Percentiles rank a stretch among this genome's conserved stretches.
phyloP scores from a whole-genome alignment of 1,140 invertebrate species.

The Caenorhabditis brenneri region DNA sequence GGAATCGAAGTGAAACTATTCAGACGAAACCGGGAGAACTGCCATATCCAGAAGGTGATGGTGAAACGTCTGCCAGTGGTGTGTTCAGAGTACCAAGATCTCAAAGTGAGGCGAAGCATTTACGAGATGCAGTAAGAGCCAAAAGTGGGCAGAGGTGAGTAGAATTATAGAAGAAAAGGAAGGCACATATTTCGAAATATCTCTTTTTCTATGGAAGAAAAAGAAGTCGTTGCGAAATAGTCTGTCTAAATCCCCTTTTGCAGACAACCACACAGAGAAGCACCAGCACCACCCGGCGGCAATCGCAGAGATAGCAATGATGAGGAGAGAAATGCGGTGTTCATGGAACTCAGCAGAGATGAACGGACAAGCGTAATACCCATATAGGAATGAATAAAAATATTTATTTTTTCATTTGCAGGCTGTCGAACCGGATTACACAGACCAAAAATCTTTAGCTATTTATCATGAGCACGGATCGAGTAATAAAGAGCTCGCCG shows the following conservation, averaged over 20 bases:
- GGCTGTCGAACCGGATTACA: not conserved
- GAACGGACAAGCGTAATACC: not conserved
- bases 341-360: not conserved
- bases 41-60: not conserved
- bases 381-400: no score
- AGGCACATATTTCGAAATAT: not conserved
- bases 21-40: not conserved
- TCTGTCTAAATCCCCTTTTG: not conserved
- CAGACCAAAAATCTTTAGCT: not conserved
- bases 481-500: not conserved
- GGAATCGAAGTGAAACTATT: conserved; percentile 11
- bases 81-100: not conserved
- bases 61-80: not conserved
- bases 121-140: not conserved
- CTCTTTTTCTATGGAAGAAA: not conserved
- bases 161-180: not conserved
- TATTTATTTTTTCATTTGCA: not conserved
- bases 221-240: not conserved
- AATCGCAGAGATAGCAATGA: conserved; percentile 3
- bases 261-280: not conserved
- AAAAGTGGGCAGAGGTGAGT: not conserved
- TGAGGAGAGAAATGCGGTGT: not conserved
- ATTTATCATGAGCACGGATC: not conserved
- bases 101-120: conserved; percentile 14
- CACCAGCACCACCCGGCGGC: not conserved